phyloP scores from a whole-genome alignment of 92 coral and sea anemone genomes.

The Metridium senile region DNA sequence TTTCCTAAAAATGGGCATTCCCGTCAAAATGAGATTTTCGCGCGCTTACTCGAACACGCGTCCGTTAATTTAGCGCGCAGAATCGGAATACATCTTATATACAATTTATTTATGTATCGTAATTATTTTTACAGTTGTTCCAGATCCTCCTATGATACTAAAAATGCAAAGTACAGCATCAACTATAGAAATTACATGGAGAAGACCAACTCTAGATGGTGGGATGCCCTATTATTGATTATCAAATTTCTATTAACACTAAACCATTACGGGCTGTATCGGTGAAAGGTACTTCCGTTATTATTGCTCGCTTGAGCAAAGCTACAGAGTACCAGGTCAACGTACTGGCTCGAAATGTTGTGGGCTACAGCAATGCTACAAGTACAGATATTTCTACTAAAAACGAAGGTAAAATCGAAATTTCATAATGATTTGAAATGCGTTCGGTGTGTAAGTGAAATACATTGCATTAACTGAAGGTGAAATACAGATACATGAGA shows the following conservation, averaged over 20 bases:
- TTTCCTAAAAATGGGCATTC: too few species aligned
- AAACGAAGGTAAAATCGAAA: slow-evolving; percentile 23
- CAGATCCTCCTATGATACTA: slow-evolving; percentile 11
- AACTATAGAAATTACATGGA: slow-evolving; percentile 12
- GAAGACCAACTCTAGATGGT: slow-evolving; percentile 21
- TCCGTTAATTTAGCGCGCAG: too few species aligned
- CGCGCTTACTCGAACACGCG: too few species aligned
- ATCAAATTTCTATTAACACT: slow-evolving; percentile 15
- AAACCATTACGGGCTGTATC: slow-evolving; percentile 17
- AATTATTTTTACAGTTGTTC: slow-evolving; percentile 7
- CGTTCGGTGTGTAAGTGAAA: too few species aligned
- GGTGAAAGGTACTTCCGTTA: slow-evolving; percentile 4
- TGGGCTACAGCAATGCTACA: slow-evolving; percentile 41
- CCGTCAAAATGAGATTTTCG: too few species aligned
- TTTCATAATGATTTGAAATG: too few species aligned
- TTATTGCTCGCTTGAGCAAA: slow-evolving; percentile 27
- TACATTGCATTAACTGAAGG: too few species aligned
- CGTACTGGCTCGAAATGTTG: slow-evolving; percentile 46
- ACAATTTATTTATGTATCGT: neutral
- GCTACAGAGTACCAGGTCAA: slow-evolving; percentile 36
- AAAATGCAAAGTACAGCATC: neutral
- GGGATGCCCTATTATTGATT: slow-evolving; percentile 15
- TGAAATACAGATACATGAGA: too few species aligned
- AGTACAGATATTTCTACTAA: neutral
- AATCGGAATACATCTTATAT: too few species aligned